Base-by-base conservation (phyloP, 2,888 invertebrate species). In the Xestoiulus laeticollis region DNA sequence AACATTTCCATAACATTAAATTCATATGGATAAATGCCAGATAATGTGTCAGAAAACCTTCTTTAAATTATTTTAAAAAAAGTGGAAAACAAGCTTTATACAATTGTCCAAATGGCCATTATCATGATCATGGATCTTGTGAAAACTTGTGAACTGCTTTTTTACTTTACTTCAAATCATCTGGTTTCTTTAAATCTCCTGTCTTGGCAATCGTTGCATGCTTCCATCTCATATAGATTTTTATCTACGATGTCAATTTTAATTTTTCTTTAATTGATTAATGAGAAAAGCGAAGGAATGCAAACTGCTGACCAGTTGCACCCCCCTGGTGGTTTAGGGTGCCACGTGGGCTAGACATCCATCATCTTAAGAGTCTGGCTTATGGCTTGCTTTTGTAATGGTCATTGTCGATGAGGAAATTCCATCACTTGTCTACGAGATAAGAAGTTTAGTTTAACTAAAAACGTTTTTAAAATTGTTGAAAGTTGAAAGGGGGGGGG, bases 261-360 rank as follows among this genome's bases (percentile, higher is more conserved):
- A 78, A 78, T 78, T 78, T 78, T 30, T 26, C 30, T 14, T 30
- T 78, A 78, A 78, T 78, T 78, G 78, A 78, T 78, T 78, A 78
- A 78, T 14, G 78, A 78, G 16, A 78, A 78, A 78, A 78, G 78
- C 14, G 30, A 32, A 78, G 78, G 78, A 78, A 78, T 78, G 78
- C 78, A 78, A 30, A 1, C 12, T 22, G 0, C 68, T 68, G 68
- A 68, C 68, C 68, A 26, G 30, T n/a, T 16, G 30, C 78, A 30
- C 78, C 78, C 78, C 78, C 30, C 16, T 30, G 78, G 30, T 30
- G 14, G 30, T 78, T 78, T 6, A 30, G 59, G 78, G 78, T 78
- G 78, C 78, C 78, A 78, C 78, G 78, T 78, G 78, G 78, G 30
- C 78, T 78, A 78, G 78, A 78, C 78, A 78, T 78, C 78, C 78